These are phyloP conservation scores for Phylloscopus trochilus DNA, from an alignment of 2,113 vertebrate genomes.

Conservation along the genomic window DNA sequence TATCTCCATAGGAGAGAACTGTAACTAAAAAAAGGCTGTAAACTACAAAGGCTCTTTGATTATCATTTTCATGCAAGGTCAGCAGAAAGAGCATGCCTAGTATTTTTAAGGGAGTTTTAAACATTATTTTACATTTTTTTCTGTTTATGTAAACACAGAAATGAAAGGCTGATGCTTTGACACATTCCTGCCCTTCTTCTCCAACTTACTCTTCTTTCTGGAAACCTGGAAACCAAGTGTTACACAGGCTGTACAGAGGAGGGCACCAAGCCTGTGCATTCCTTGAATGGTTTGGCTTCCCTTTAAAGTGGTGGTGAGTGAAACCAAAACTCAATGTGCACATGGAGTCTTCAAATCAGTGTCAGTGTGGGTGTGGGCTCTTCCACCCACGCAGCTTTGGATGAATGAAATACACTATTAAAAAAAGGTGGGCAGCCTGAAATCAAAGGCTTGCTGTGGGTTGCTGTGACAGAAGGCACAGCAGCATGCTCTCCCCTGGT, in stretches of 20 bases:
- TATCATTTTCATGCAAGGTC: constrained; percentile 17
- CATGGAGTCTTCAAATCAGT: neutral
- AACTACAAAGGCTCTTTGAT: constrained; percentile 39
- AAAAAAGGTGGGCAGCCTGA: neutral
- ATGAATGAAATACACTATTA: neutral
- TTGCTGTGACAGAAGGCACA: neutral
- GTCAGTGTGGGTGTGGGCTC: neutral
- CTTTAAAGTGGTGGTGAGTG: neutral
- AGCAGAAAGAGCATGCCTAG: neutral
- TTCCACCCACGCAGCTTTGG: neutral
- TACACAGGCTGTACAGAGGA: neutral
- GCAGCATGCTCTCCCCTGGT: neutral
- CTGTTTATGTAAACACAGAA: neutral
- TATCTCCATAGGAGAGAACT: neutral
- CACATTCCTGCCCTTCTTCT: neutral
- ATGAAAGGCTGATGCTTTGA: neutral
- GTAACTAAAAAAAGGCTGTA: neutral
- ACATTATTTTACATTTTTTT: neutral
- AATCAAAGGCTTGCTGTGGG: neutral
- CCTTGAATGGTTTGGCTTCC: neutral
- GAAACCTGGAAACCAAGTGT: neutral
- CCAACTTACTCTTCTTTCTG: rapidly evolving
- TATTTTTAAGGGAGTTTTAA: constrained; percentile 15
- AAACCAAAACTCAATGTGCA: neutral
- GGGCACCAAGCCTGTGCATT: neutral